Conservation (phyloP, 2,797 vertebrate genomes). For the Cyclopterus lumpus region DNA sequence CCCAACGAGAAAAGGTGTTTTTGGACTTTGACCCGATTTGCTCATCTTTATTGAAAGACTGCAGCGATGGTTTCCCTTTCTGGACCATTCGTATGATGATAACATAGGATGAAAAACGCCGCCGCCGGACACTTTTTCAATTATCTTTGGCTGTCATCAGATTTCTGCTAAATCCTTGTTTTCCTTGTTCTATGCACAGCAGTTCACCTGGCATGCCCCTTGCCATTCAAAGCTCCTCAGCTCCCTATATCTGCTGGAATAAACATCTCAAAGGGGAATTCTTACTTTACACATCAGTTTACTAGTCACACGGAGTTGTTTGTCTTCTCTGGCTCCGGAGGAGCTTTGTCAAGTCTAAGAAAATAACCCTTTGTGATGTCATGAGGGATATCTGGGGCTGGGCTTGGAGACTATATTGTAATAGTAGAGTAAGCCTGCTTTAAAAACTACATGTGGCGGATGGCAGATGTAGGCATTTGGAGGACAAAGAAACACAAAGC, state of each 20-base stretch:
- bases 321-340: not conserved
- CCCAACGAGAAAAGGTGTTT: not conserved
- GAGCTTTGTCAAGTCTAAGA: constrained; percentile 17
- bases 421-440: not conserved
- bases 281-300: constrained; percentile 4
- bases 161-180: not conserved
- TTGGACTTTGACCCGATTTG: not conserved
- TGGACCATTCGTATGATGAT: not conserved
- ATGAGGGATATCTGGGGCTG: not conserved
- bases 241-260: not conserved
- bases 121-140: not conserved
- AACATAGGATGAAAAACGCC: not conserved
- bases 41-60: not conserved
- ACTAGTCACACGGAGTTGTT: constrained; percentile 1
- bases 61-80: not conserved
- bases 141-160: not conserved
- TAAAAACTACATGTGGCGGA: not conserved
- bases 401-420: not conserved
- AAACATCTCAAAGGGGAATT: not conserved
- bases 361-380: constrained; percentile 3
- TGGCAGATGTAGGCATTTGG: not conserved
- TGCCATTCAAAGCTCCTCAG: not conserved
- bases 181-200: not conserved
- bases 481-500: not conserved
- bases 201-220: not conserved